These are phyloP conservation scores for Pantherophis vulpinus DNA, from an alignment of 2,797 vertebrate species.

Conservation along the genomic window DNA sequence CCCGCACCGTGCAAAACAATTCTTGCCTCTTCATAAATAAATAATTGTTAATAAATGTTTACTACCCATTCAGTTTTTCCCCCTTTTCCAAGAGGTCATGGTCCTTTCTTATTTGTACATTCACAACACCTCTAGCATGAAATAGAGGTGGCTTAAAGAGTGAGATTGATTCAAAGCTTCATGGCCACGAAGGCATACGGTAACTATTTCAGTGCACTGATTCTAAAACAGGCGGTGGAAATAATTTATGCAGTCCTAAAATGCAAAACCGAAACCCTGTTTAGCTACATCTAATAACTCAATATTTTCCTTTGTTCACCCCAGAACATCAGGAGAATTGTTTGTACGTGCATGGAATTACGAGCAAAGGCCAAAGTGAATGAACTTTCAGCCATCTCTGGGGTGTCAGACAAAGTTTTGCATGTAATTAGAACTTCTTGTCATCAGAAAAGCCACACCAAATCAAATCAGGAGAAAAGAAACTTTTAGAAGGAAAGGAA, in stretches of 20 bases:
- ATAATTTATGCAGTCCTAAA: neutral
- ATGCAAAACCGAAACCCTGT: neutral
- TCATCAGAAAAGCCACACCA: neutral
- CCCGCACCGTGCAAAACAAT: neutral
- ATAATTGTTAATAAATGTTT: neutral
- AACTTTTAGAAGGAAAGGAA: neutral
- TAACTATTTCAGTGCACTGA: neutral
- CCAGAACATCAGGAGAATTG: neutral
- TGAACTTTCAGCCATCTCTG: neutral
- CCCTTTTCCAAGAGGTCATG: neutral
- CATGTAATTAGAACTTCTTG: slow-evolving; percentile 14
- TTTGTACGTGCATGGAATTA: neutral
- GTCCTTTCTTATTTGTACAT: neutral
- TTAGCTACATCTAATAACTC: neutral
- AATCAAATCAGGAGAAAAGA: neutral
- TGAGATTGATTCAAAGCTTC: neutral
- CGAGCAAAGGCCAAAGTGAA: neutral
- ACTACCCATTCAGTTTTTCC: neutral
- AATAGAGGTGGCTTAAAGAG: neutral
- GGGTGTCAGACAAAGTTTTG: slow-evolving; percentile 1
- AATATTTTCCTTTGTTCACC: neutral
- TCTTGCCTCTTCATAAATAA: neutral
- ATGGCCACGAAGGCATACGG: neutral
- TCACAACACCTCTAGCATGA: neutral
- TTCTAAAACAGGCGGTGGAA: neutral